Base-by-base conservation (phyloP, 2,797 vertebrate genomes). In the Chaenodraco wilsoni region DNA sequence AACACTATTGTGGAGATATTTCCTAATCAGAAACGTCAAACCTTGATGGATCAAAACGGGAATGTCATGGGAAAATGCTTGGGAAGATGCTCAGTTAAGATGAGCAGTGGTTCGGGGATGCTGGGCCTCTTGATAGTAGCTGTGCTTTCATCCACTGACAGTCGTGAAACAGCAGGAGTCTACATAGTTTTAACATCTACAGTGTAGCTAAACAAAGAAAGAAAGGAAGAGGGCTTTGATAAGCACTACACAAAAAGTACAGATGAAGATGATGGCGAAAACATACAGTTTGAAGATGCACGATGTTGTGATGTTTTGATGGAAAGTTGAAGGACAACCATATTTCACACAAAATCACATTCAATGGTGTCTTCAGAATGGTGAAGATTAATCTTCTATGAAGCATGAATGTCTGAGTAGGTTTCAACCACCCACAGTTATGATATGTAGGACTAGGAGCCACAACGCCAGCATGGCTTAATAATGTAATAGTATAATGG, bases 11-110 rank as follows among this genome's bases (percentile, higher is more conserved):
- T 44, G 9, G 65, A 75, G 65, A 79, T 37, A 69, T 73, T 73
- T 71, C 37, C 43, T 73, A 85, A 89, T 87, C 78, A 86, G 44
- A 86, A 84, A 82, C 80, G 81, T 83, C 78, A 78, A 85, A 72
- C 45, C 76, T 66, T 61, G 69, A 78, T 65, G 69, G 48, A 81
- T 66, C n/a, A 69, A 77, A 65, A 77, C 4, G 21, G 11, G 78
- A 60, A 74, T 52, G 51, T 58, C 31, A 65, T 56, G 74, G 65
- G 82, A 76, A 86, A 82, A 76, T 69, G 49, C 17, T 48, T 64
- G 9, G 48, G 45, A 31, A 59, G 55, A 76, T 72, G 62, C 45
- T 73, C 2, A 2, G 33, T 63, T 56, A 52, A 37, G 51, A 46
- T 78, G 51, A 74, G 46, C 33, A 21, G 60, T 31, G 54, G 45